These are phyloP conservation scores for Euzophera pinguis DNA, from an alignment of 2,888 invertebrate genomes.

Conservation along the genomic window DNA sequence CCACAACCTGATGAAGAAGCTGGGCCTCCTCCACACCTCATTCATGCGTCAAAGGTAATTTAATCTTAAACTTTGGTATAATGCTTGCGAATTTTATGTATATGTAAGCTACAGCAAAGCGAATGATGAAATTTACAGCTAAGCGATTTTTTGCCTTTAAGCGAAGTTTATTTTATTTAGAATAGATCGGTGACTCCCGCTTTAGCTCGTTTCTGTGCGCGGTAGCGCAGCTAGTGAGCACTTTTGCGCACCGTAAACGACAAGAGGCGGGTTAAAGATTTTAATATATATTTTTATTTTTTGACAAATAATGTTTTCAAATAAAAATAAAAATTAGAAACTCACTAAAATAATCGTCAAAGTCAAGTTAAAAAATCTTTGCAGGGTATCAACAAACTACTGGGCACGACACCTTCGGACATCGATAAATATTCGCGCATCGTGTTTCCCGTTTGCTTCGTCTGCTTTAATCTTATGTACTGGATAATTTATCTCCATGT, in stretches of 20 bases:
- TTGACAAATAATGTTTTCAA: no score
- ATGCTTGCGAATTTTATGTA: background rate
- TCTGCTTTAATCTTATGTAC: constrained; percentile 99
- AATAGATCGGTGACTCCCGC: no score
- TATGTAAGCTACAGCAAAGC: constrained; percentile 13
- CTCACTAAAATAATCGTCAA: constrained; percentile 28
- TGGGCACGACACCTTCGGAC: constrained; percentile 96
- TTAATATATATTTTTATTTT: no score
- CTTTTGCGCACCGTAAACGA: no score
- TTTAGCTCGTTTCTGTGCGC: no score
- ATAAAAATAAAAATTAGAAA: background rate
- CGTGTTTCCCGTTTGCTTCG: constrained; percentile 98
- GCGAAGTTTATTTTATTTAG: no score
- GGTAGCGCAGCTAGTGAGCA: no score
- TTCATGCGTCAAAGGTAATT: constrained; percentile 50
- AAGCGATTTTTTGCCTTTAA: constrained; percentile 17
- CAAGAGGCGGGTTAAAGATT: no score
- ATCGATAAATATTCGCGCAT: constrained; percentile 99
- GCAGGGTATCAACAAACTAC: constrained; percentile 92
- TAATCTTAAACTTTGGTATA: background rate
- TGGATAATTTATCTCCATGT: constrained; percentile 98
- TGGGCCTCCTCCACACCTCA: constrained; percentile 82
- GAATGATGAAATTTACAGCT: constrained; percentile 15
- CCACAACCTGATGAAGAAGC: constrained; percentile 73
- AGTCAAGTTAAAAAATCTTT: constrained; percentile 42